Evolutionary conservation across 2,888 invertebrate species (phyloP).

Genomic region (Neoitamus cyanurus): DNA sequence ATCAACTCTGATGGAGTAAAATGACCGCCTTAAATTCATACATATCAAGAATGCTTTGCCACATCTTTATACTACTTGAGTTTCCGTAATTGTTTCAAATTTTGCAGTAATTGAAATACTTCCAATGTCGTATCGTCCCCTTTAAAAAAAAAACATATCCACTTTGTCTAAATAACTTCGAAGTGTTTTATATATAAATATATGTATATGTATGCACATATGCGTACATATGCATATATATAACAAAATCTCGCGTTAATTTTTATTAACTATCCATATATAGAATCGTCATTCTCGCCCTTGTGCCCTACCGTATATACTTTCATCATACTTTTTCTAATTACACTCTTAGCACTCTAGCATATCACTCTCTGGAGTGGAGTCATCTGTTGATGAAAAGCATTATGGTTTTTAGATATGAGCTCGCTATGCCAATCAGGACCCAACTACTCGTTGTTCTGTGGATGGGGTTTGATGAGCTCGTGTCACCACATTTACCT

Average conservation of each 20-base stretch:
- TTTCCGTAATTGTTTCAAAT: background rate
- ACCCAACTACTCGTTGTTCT: constrained; percentile 46
- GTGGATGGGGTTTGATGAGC: constrained; percentile 52
- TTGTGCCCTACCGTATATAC: constrained; percentile 14
- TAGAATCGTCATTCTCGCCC: constrained; percentile 33
- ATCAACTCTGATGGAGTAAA: background rate
- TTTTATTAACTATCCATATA: constrained; percentile 33
- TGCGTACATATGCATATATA: background rate
- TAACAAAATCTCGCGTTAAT: background rate
- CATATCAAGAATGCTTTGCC: background rate
- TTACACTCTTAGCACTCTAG: constrained; percentile 40
- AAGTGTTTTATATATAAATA: constrained; percentile 22
- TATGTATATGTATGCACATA: constrained; percentile 7
- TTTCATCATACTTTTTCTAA: background rate
- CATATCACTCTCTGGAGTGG: background rate
- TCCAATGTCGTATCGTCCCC: background rate
- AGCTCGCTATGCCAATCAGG: constrained; percentile 36
- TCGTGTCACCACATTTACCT: constrained; percentile 56
- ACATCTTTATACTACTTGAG: background rate
- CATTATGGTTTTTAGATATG: constrained; percentile 36
- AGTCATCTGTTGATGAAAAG: constrained; percentile 52
- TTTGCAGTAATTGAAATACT: background rate
- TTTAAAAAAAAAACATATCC: constrained; percentile 27
- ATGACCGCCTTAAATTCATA: background rate
- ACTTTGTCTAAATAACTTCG: constrained; percentile 9